These are phyloP conservation scores for Ancistrus triradiatus DNA, from an alignment of 2,113 vertebrate species.

Conservation along the genomic window DNA sequence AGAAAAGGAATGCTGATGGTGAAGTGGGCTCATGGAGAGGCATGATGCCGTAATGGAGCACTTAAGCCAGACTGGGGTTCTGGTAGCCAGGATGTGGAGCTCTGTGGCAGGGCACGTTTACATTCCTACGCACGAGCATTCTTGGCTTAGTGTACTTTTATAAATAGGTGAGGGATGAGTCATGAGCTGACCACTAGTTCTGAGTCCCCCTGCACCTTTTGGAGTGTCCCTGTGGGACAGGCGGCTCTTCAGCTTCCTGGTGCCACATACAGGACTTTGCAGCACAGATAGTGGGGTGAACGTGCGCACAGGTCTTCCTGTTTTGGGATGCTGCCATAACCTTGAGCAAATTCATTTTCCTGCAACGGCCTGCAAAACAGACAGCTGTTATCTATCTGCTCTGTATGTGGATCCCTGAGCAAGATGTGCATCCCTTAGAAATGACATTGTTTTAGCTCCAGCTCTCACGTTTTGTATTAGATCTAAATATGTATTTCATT, in stretches of 20 bases:
- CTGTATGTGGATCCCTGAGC: conserved; percentile 31
- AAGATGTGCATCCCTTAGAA: background rate
- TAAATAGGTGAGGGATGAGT: conserved; percentile 41
- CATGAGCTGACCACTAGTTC: conserved; percentile 24
- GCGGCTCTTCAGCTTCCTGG: conserved; percentile 54
- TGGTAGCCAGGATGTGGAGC: conserved; percentile 33
- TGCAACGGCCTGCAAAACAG: conserved; percentile 57
- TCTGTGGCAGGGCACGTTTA: conserved; percentile 39
- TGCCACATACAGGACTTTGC: conserved; percentile 54
- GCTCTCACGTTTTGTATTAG: too few relatives aligned
- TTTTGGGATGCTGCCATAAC: conserved; percentile 63
- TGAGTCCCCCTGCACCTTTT: background rate
- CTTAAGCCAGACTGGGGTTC: background rate
- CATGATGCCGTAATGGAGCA: conserved; percentile 14
- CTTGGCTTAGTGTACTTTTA: conserved; percentile 29
- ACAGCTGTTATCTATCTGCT: conserved; percentile 56
- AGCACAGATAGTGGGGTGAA: conserved; percentile 52
- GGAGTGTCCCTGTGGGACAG: conserved; percentile 36
- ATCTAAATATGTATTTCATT: too few relatives aligned
- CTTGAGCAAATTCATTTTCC: conserved; percentile 66
- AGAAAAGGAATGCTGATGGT: conserved; percentile 53
- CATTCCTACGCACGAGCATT: conserved; percentile 18
- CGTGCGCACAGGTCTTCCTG: conserved; percentile 65
- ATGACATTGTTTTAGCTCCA: too few relatives aligned
- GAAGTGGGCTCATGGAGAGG: conserved; percentile 40